phyloP scores from a whole-genome alignment of 2,113 vertebrate species.

The Oncorhynchus tshawytscha region DNA sequence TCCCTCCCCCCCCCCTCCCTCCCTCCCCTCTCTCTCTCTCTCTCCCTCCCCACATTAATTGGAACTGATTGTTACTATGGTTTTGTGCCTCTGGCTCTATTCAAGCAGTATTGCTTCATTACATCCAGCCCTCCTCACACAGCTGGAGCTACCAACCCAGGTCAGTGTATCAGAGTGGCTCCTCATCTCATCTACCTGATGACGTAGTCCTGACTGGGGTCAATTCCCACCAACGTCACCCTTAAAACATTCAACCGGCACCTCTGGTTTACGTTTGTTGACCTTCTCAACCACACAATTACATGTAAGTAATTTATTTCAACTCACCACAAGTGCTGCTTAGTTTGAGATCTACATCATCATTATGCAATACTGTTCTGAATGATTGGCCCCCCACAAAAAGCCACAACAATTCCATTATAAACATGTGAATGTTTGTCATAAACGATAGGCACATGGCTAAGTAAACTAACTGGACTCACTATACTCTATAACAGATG shows the following conservation, averaged over 20 bases:
- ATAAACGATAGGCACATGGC: background rate
- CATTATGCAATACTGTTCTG: too few species aligned
- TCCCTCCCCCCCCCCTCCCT: background rate
- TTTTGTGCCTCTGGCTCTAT: slow-evolving; percentile 55
- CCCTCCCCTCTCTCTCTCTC: slow-evolving; percentile 42
- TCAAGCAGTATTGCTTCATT: slow-evolving; percentile 61
- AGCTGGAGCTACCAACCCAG: background rate
- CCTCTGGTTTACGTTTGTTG: too few species aligned
- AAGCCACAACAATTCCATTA: background rate
- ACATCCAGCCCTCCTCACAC: slow-evolving; percentile 40
- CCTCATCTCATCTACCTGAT: too few species aligned
- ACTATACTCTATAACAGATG: background rate
- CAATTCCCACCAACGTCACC: too few species aligned
- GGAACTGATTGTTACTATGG: slow-evolving; percentile 70
- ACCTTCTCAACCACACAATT: too few species aligned
- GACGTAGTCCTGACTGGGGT: too few species aligned
- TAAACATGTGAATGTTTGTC: background rate
- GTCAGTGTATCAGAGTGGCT: background rate
- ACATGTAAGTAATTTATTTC: too few species aligned
- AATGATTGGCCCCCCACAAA: too few species aligned
- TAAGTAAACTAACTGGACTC: background rate
- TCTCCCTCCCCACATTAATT: slow-evolving; percentile 62
- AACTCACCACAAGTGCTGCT: too few species aligned
- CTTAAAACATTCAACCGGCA: too few species aligned
- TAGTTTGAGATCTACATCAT: too few species aligned